Conservation (phyloP, 2,888 invertebrate species). For the Stegana nigrithorax region DNA sequence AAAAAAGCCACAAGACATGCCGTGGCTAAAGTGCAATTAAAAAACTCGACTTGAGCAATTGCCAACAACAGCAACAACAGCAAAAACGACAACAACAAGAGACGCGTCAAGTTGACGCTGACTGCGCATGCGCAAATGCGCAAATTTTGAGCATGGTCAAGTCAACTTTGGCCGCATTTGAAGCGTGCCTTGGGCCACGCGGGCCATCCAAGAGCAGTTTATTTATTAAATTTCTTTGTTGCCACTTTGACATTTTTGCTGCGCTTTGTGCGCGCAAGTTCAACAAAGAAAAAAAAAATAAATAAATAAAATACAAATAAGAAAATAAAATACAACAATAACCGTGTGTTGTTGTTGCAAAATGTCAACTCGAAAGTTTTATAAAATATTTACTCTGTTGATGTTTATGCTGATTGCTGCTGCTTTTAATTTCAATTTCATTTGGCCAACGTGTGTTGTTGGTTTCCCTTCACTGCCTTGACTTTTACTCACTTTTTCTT, state of each 20-base stretch:
- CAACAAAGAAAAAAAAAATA: neutral
- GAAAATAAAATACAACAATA: too few relatives aligned
- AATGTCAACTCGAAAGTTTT: neutral
- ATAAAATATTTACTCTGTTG: neutral
- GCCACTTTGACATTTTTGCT: conserved; percentile 12
- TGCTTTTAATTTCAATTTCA: too few relatives aligned
- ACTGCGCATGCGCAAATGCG: too few relatives aligned
- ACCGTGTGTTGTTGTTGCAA: neutral
- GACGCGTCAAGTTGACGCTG: too few relatives aligned
- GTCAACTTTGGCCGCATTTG: too few relatives aligned
- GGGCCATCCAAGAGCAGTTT: neutral
- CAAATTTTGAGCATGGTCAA: too few relatives aligned
- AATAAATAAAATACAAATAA: too few relatives aligned
- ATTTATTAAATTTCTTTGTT: neutral
- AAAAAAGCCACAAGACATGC: conserved; percentile 7
- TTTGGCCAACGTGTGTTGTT: too few relatives aligned
- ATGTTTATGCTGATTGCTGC: too few relatives aligned
- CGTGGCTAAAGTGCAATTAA: conserved; percentile 45
- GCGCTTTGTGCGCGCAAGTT: neutral
- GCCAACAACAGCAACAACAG: neutral
- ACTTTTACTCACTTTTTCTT: too few relatives aligned
- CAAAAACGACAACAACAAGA: too few relatives aligned
- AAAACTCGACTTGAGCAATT: conserved; percentile 32
- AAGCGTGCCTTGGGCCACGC: neutral
- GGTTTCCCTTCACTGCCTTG: too few relatives aligned